These are phyloP conservation scores for Sminthurinus aureus DNA, from an alignment of 2,888 invertebrate species.

Conservation along the genomic window DNA sequence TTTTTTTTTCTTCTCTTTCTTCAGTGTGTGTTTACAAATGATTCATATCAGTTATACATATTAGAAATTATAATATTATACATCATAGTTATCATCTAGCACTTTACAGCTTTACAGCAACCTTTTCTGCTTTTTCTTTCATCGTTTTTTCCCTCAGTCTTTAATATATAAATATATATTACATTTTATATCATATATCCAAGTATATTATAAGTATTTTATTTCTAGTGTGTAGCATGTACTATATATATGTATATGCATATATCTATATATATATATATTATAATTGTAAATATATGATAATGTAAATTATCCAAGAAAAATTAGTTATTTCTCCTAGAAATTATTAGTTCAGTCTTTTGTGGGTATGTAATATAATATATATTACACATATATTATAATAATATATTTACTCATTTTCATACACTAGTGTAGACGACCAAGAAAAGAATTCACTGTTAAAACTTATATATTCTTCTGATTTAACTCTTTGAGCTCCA, in stretches of 20 bases:
- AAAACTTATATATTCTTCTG: conserved; percentile 51
- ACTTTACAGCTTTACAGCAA: conserved; percentile 44
- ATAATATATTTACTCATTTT: conserved; percentile 42
- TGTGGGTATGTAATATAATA: conserved; percentile 50
- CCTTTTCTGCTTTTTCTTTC: conserved; percentile 43
- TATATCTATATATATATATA: conserved; percentile 4
- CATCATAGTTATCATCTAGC: conserved; percentile 23
- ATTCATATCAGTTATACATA: conserved; percentile 28
- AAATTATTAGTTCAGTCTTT: conserved; percentile 58
- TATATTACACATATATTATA: no score
- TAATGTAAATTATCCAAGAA: conserved; percentile 51
- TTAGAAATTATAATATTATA: not conserved
- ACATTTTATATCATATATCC: conserved; percentile 33
- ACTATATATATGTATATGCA: not conserved
- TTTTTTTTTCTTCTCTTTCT: conserved; percentile 33
- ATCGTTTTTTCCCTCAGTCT: conserved; percentile 45
- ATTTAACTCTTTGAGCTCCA: conserved; percentile 42
- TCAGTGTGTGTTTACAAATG: conserved; percentile 33
- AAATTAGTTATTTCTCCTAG: conserved; percentile 57
- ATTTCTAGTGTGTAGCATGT: not conserved
- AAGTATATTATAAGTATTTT: conserved; percentile 36
- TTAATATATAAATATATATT: conserved; percentile 44
- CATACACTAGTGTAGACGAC: conserved; percentile 50
- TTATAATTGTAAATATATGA: conserved; percentile 42
- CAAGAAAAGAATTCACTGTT: conserved; percentile 55